phyloP scores from a whole-genome alignment of 2,888 invertebrate species.

The Ypsolopha scabrella region DNA sequence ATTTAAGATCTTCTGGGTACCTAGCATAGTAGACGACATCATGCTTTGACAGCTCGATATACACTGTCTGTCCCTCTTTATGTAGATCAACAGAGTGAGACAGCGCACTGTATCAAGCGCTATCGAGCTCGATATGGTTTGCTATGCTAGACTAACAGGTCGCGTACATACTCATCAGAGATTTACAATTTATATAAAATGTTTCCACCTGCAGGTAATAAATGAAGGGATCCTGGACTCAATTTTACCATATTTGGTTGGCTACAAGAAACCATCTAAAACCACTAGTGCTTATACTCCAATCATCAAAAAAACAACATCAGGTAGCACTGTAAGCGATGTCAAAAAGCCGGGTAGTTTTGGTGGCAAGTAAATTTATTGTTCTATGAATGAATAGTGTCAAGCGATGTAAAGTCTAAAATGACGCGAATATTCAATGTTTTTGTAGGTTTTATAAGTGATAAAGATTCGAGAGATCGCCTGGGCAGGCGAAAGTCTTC shows the following conservation, averaged over 20 bases:
- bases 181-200: no score
- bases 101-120: no score
- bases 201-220: constrained; percentile 71
- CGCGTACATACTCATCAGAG: no score
- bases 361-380: constrained; percentile 38
- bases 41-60: no score
- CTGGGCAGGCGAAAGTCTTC: constrained; percentile 61
- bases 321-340: constrained; percentile 31
- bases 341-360: constrained; percentile 64
- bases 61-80: no score
- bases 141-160: no score
- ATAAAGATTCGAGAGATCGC: constrained; percentile 57
- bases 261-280: constrained; percentile 64
- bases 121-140: no score
- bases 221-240: constrained; percentile 88
- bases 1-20: no score
- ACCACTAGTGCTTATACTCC: constrained; percentile 65
- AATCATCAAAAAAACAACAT: constrained; percentile 61
- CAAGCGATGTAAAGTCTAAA: background rate
- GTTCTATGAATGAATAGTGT: background rate
- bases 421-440: background rate
- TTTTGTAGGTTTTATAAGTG: constrained; percentile 48
- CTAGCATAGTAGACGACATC: no score
- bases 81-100: no score
- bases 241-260: constrained; percentile 80